A percentile compares a stretch with the other conserved stretches of the same genome.
Evolutionary conservation across 2,888 invertebrate species (phyloP).

Genomic region (Apodemia mormo): DNA sequence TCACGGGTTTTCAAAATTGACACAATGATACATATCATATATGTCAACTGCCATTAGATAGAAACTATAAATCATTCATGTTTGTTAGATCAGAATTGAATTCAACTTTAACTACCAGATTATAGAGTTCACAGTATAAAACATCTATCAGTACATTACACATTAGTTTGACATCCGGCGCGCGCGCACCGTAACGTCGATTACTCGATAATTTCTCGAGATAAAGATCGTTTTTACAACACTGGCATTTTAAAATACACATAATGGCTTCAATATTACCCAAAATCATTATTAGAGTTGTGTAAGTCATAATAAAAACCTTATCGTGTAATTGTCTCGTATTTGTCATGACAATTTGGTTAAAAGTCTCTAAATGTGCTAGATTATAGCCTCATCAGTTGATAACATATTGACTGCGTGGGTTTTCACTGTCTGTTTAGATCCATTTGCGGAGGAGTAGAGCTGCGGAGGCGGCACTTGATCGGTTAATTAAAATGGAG

Average conservation of each 20-base stretch:
- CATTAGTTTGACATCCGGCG: constrained; percentile 73
- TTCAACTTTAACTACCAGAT: background rate
- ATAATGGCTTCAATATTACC: constrained; percentile 21
- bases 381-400: background rate
- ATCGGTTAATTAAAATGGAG: background rate
- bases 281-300: constrained; percentile 8
- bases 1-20: constrained; percentile 54
- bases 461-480: background rate
- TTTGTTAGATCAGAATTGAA: background rate
- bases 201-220: constrained; percentile 77
- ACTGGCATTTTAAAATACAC: constrained; percentile 24
- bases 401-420: background rate
- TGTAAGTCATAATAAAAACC: constrained; percentile 2
- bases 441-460: constrained; percentile 1
- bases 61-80: constrained; percentile 45
- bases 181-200: constrained; percentile 73
- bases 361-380: constrained; percentile 17
- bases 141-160: constrained; percentile 38
- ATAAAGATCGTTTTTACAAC: constrained; percentile 75
- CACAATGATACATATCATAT: constrained; percentile 57
- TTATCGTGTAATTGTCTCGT: background rate
- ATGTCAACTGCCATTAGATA: constrained; percentile 72
- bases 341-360: background rate
- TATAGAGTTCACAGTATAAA: constrained; percentile 36
- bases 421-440: background rate